Evolutionary conservation across 2,888 invertebrate species (phyloP), one percentile per base, ranked within the genome.

Genomic region (Ochropleura leucogaster): DNA sequence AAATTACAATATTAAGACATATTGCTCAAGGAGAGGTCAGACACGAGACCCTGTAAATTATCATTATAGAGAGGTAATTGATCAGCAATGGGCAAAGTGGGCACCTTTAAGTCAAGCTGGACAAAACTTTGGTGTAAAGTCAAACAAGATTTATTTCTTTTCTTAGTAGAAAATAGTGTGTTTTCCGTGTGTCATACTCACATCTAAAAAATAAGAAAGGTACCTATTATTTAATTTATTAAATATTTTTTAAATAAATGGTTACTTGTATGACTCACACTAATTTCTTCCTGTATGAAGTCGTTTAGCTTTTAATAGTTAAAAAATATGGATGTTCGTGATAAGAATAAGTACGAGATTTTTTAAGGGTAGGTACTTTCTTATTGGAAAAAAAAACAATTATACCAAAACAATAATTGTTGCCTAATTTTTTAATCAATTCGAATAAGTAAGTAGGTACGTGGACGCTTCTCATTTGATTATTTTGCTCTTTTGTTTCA

Each of bases 91-190:
- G 59, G 53, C 53, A 55, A 59, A 75, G 46, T 51, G 63, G n/a
- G 51, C 59, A 82, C 64, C 64, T 68, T 64, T 46, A 74, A 64
- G 72, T 74, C 73, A 69, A 66, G 4, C 57, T 64, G 60, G 60
- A 86, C 74, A 68, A 73, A 74, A 69, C 42, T 16, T 9, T 42
- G 42, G 47, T 78, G 60, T 86, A 71, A 76, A 72, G 16, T 77
- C 70, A 65, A 74, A 78, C 10, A 78, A 83, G 78, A 86, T 83
- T 80, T 76, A 85, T 64, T 57, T 72, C 72, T 78, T 64, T 57
- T 72, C 72, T 78, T 64, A 70, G 53, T 66, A 71, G 77, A 80
- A 77, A 78, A 77, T 74, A 59, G 72, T 72, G 64, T 70, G 68
- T 75, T 44, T 76, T 66, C 68, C 47, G 64, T 57, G 46, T 62